Percentiles rank a stretch among this genome's conserved stretches.
phyloP scores from a whole-genome alignment of 1,140 invertebrate species.

The Halictus rubicundus region DNA sequence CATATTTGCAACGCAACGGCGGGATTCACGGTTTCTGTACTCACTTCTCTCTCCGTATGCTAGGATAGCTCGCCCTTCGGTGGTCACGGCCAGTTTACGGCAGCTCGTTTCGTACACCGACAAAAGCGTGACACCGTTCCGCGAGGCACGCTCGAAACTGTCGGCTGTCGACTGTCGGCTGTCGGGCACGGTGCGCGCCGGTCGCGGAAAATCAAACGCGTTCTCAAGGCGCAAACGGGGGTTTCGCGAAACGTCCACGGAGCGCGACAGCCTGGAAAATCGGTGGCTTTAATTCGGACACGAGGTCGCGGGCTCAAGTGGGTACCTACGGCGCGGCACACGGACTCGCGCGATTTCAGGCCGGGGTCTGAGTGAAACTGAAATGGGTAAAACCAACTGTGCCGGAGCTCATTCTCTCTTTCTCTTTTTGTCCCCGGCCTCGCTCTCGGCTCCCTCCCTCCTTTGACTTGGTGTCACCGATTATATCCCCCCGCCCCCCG shows the following conservation, averaged over 20 bases:
- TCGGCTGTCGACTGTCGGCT: conserved; percentile 16
- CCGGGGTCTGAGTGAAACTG: conserved; percentile 58
- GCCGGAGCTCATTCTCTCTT: conserved; percentile 41
- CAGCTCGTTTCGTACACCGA: conserved; percentile 29
- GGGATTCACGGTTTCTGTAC: conserved; percentile 23
- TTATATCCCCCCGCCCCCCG: conserved; percentile 18
- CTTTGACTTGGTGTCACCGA: conserved; percentile 18
- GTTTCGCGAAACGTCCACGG: neutral
- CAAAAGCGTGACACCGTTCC: conserved; percentile 32
- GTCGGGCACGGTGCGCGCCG: neutral
- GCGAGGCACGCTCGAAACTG: conserved; percentile 13
- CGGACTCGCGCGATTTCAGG: conserved; percentile 59
- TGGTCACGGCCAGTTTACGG: conserved; percentile 17
- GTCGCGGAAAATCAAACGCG: neutral
- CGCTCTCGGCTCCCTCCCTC: conserved; percentile 26
- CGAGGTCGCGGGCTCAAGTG: conserved; percentile 30
- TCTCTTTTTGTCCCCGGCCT: conserved; percentile 32
- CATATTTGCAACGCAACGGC: neutral
- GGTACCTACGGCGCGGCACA: conserved; percentile 2
- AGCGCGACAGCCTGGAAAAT: neutral
- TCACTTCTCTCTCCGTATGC: conserved; percentile 31
- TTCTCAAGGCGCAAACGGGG: neutral
- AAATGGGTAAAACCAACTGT: conserved; percentile 57
- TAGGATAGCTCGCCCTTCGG: conserved; percentile 13
- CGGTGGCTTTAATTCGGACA: conserved; percentile 18